Conservation (phyloP, 1,140 invertebrate species). For the Octopus bimaculoides region DNA sequence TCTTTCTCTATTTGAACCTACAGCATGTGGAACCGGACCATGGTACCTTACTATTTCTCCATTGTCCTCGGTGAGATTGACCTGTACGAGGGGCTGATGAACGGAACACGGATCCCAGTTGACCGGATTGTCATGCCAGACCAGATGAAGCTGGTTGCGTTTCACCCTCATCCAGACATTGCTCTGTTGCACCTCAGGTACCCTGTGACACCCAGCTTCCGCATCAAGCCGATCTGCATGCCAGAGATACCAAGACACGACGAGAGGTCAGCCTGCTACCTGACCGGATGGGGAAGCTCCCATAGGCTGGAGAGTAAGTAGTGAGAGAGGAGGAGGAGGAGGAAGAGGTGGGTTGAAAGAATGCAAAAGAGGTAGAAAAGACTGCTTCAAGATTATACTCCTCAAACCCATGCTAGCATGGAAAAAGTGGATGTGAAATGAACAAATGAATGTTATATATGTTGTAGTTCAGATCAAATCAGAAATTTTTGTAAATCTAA, state of each 20-base stretch:
- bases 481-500: too few relatives aligned
- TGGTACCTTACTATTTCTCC: background rate
- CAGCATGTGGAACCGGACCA: conserved; percentile 7
- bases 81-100: background rate
- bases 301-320: background rate
- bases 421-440: too few relatives aligned
- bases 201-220: conserved; percentile 65
- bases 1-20: background rate
- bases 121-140: conserved; percentile 2
- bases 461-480: too few relatives aligned
- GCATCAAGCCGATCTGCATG: conserved; percentile 65
- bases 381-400: too few relatives aligned
- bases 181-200: conserved; percentile 60
- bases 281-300: conserved; percentile 76
- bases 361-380: too few relatives aligned
- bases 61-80: background rate
- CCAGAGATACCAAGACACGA: background rate
- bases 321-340: too few relatives aligned
- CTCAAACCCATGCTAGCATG: too few relatives aligned
- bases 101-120: conserved; percentile 15
- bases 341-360: too few relatives aligned
- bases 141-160: conserved; percentile 4
- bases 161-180: conserved; percentile 6
- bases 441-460: too few relatives aligned
- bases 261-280: conserved; percentile 63